These are phyloP conservation scores for Varecia variegata DNA, from an alignment of 2,797 vertebrate genomes.

Conservation along the genomic window DNA sequence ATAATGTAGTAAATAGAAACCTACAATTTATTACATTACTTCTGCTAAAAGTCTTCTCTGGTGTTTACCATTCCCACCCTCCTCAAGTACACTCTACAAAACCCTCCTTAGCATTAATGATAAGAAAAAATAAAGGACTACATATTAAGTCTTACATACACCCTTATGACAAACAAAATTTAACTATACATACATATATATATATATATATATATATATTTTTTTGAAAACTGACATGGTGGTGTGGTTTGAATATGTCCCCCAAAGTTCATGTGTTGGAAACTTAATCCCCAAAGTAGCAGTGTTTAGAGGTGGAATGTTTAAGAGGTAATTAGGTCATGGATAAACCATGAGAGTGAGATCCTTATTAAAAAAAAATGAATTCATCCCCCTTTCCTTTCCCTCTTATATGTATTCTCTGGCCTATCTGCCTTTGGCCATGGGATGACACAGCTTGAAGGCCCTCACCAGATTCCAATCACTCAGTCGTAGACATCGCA, in stretches of 20 bases:
- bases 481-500: background rate
- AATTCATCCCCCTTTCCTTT: background rate
- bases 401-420: background rate
- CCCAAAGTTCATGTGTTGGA: background rate
- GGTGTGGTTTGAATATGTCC: background rate
- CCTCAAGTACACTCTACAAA: background rate
- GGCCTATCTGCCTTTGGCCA: background rate
- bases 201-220: too few relatives aligned
- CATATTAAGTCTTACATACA: background rate
- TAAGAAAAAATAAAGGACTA: background rate
- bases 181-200: background rate
- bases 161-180: background rate
- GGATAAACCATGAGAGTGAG: background rate
- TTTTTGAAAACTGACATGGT: background rate
- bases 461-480: background rate
- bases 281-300: background rate
- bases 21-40: conserved; percentile 16
- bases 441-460: background rate
- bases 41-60: background rate
- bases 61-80: background rate
- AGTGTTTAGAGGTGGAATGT: background rate
- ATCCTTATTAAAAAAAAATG: background rate
- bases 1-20: conserved; percentile 41
- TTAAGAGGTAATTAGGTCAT: background rate
- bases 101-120: background rate